Evolutionary conservation across 2,888 invertebrate species (phyloP).

Genomic region (Hetaerina titia): DNA sequence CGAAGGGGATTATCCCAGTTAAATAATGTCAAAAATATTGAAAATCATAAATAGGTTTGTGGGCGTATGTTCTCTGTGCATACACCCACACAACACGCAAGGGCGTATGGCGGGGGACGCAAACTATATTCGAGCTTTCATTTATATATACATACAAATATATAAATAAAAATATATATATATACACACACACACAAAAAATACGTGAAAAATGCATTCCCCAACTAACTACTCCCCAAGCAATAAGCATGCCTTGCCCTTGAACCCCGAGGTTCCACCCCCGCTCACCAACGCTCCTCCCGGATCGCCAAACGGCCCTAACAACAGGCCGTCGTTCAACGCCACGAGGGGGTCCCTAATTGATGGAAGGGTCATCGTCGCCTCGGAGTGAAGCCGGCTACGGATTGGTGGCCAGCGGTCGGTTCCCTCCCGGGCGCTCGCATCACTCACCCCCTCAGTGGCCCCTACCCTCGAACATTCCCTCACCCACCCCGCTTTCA

Average conservation of each 20-base stretch:
- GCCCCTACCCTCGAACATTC: not conserved
- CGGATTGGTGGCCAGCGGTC: not conserved
- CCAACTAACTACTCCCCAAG: no score
- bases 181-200: no score
- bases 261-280: not conserved
- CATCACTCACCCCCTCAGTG: not conserved
- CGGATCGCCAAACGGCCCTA: not conserved
- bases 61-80: no score
- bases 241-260: no score
- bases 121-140: no score
- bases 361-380: slow-evolving; percentile 42
- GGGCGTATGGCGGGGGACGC: no score
- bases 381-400: not conserved
- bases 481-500: no score
- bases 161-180: no score
- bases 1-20: not conserved
- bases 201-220: no score
- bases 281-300: not conserved
- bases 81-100: no score
- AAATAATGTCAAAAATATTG: slow-evolving; percentile 34
- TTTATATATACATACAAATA: no score
- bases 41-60: not conserved
- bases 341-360: not conserved
- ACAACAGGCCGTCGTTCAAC: not conserved
- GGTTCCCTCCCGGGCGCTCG: no score